Evolutionary conservation across 2,888 invertebrate genomes (phyloP).

Genomic region (Hartigia nigra): DNA sequence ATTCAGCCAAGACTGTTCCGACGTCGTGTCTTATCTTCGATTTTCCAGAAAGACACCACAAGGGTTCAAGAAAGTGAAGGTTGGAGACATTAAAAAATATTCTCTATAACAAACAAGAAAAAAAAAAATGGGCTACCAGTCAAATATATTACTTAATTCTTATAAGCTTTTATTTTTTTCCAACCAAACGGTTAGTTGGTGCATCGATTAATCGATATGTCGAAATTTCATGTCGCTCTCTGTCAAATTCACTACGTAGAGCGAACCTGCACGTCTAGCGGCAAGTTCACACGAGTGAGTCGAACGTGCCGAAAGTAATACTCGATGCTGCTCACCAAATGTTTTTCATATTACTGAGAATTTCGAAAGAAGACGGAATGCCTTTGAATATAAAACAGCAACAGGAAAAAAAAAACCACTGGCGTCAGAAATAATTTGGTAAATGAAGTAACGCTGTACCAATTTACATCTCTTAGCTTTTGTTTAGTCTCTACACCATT

Average conservation of each 20-base stretch:
- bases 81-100: background rate
- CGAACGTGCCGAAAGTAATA: background rate
- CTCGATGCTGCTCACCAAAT: background rate
- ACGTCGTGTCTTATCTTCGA: background rate
- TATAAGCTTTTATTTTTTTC: background rate
- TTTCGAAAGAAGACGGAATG: slow-evolving; percentile 8
- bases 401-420: background rate
- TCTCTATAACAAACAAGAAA: background rate
- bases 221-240: too few species aligned
- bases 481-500: slow-evolving; percentile 15
- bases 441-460: slow-evolving; percentile 22
- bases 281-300: too few species aligned
- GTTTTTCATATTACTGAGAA: background rate
- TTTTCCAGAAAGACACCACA: background rate
- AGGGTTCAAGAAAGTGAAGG: background rate
- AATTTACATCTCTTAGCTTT: slow-evolving; percentile 20
- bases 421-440: slow-evolving; percentile 16
- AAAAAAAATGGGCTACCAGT: background rate
- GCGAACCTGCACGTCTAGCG: too few species aligned
- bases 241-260: too few species aligned
- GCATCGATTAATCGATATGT: background rate
- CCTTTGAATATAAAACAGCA: background rate
- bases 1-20: background rate
- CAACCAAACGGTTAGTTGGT: background rate
- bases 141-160: background rate